Conservation (phyloP, 2,797 vertebrate species). For the Urosaurus nigricauda region DNA sequence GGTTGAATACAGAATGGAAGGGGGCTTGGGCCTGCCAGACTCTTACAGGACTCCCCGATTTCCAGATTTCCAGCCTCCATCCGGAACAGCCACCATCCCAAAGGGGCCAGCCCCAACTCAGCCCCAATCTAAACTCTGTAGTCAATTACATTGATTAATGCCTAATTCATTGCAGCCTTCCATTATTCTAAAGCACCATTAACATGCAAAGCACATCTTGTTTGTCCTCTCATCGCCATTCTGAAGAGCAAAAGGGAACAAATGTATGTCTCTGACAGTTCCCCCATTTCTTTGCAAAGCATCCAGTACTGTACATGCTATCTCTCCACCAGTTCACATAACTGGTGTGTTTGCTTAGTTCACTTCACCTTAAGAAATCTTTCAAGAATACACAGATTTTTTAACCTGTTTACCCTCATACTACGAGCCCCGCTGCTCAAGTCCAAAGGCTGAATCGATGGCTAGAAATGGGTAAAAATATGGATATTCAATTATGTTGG, state of each 20-base stretch:
- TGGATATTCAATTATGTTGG: neutral
- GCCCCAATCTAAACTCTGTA: neutral
- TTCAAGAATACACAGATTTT: too few relatives aligned
- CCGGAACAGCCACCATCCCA: neutral
- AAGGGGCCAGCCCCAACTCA: neutral
- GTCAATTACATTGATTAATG: slow-evolving; percentile 13
- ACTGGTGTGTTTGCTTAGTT: too few relatives aligned
- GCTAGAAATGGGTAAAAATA: neutral
- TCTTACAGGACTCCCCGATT: neutral
- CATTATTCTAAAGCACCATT: slow-evolving; percentile 12
- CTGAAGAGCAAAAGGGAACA: neutral
- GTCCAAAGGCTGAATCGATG: neutral
- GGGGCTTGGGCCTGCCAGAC: rapidly evolving
- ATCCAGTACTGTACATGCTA: neutral
- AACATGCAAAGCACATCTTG: slow-evolving; percentile 20
- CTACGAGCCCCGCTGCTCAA: neutral
- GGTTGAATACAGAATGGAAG: neutral
- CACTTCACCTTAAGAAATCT: too few relatives aligned
- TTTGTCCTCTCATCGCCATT: slow-evolving; percentile 9
- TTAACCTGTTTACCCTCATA: too few relatives aligned
- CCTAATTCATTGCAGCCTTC: slow-evolving; percentile 18
- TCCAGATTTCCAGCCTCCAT: neutral
- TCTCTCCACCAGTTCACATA: too few relatives aligned
- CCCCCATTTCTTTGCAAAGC: neutral
- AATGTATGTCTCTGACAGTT: neutral